phyloP scores from a whole-genome alignment of 2,797 vertebrate genomes.

The Holocentrus rufus region DNA sequence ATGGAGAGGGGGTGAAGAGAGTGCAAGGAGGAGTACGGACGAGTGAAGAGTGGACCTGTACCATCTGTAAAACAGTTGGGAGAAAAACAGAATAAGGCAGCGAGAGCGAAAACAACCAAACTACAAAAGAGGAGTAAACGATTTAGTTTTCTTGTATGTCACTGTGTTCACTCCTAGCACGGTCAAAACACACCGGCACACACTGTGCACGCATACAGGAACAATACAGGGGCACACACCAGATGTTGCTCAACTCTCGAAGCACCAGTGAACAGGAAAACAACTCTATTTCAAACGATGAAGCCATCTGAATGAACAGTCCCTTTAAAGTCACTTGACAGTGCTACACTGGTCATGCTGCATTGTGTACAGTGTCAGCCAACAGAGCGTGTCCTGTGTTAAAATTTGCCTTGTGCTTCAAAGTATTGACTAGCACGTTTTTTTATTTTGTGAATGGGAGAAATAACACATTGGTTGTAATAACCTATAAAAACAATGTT shows the following conservation, averaged over 20 bases:
- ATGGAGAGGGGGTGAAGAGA: conserved; percentile 77
- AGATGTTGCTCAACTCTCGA: neutral
- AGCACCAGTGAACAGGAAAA: neutral
- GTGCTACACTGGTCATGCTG: no score
- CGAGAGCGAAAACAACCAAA: conserved; percentile 37
- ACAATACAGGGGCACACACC: neutral
- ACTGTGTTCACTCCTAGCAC: conserved; percentile 11
- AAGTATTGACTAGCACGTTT: no score
- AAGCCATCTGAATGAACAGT: no score
- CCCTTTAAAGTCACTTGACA: no score
- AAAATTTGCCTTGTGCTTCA: no score
- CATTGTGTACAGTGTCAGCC: no score
- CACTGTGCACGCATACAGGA: neutral
- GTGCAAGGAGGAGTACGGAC: conserved; percentile 58
- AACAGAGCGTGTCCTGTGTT: no score
- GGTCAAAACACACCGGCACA: neutral
- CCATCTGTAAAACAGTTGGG: conserved; percentile 76
- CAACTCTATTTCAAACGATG: neutral
- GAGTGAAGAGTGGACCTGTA: conserved; percentile 67
- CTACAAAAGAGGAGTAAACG: conserved; percentile 10
- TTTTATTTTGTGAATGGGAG: no score
- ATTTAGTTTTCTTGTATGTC: conserved; percentile 36
- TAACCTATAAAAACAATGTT: no score
- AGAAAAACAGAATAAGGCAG: conserved; percentile 38
- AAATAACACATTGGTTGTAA: no score